Conservation (phyloP, 1,140 invertebrate genomes). For the Penaeus vannamei region DNA sequence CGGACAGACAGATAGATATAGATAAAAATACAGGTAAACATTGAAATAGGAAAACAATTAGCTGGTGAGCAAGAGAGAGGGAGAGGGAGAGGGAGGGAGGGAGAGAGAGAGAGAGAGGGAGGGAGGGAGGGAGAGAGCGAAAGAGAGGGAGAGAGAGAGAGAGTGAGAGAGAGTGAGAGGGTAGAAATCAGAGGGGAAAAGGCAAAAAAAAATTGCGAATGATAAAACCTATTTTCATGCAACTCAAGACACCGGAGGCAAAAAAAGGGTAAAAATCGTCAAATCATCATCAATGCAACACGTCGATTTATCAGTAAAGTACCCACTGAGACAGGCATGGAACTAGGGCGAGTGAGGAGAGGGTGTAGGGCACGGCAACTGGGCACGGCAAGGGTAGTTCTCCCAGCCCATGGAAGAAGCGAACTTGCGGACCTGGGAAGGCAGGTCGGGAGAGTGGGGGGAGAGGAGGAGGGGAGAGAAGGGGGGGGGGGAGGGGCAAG, state of each 20-base stretch:
- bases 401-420: neutral
- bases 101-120: neutral
- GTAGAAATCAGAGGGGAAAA: too few relatives aligned
- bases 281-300: too few relatives aligned
- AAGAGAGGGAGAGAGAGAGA: neutral
- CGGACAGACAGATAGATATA: too few relatives aligned
- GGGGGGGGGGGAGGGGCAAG: neutral
- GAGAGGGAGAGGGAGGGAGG: neutral
- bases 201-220: too few relatives aligned
- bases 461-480: neutral
- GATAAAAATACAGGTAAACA: too few relatives aligned
- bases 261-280: too few relatives aligned
- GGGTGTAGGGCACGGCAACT: neutral
- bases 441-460: neutral
- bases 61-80: too few relatives aligned
- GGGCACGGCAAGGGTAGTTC: neutral
- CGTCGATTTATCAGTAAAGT: too few relatives aligned
- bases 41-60: too few relatives aligned
- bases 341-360: neutral
- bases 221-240: too few relatives aligned
- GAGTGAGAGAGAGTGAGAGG: neutral
- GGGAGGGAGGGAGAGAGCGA: neutral
- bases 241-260: too few relatives aligned
- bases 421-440: neutral
- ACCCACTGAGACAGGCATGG: neutral